These are phyloP conservation scores for Peromyscus polionotus DNA, from an alignment of 2,113 vertebrate species.

Conservation along the genomic window DNA sequence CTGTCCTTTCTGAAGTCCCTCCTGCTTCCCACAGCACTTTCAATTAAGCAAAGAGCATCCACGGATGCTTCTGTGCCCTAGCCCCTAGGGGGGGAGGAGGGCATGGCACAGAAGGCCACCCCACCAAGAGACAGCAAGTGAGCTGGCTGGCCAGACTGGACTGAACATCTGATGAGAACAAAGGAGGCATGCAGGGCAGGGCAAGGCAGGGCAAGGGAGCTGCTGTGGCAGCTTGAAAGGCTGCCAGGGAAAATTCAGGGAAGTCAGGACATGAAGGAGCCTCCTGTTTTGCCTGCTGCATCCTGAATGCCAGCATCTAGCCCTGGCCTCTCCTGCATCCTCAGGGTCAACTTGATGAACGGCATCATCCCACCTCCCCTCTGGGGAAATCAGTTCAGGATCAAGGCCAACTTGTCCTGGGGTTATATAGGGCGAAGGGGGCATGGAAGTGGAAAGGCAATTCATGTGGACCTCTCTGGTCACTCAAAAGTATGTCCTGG, in stretches of 20 bases:
- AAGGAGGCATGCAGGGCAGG: not conserved
- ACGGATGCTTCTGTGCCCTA: not conserved
- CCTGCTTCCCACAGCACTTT: slow-evolving; percentile 56
- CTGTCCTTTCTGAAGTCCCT: slow-evolving; percentile 27
- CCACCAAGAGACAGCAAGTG: slow-evolving; percentile 21
- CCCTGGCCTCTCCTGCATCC: not conserved
- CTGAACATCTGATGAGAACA: not conserved
- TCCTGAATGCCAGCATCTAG: not conserved
- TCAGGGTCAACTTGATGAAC: not conserved
- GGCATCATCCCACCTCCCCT: not conserved
- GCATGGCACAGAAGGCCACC: slow-evolving; percentile 55
- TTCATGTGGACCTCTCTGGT: not conserved
- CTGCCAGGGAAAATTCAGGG: not conserved
- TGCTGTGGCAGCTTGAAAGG: not conserved
- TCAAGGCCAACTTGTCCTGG: not conserved
- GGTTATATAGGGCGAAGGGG: no score
- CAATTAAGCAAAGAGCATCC: slow-evolving; percentile 63
- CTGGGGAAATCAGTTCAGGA: not conserved
- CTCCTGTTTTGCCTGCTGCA: not conserved
- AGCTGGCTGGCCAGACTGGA: not conserved
- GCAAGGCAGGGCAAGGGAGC: not conserved
- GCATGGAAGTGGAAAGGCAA: not conserved
- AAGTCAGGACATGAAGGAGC: not conserved
- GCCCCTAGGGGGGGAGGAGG: not conserved
- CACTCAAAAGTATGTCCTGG: not conserved